Evolutionary conservation across 2,797 vertebrate species (phyloP).

Genomic region (Bryconaethiops microstoma): DNA sequence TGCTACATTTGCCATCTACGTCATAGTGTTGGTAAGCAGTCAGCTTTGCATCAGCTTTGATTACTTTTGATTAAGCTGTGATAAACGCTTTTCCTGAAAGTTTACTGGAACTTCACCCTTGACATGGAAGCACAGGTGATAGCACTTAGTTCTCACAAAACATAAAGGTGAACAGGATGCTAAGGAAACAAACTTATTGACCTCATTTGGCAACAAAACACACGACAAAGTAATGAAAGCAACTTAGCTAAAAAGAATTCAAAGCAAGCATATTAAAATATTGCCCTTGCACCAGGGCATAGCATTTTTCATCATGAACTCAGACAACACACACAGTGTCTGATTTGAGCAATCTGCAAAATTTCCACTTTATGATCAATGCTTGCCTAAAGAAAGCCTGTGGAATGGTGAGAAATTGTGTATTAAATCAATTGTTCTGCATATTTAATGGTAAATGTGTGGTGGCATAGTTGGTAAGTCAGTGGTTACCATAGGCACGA

Average conservation of each 20-base stretch:
- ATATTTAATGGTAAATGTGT: conserved; percentile 8
- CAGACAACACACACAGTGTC: neutral
- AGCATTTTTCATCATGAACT: neutral
- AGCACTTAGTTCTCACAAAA: conserved; percentile 37
- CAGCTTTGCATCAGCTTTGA: conserved; percentile 54
- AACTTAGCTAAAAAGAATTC: neutral
- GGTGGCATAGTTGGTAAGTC: neutral
- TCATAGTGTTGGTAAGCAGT: conserved; percentile 57
- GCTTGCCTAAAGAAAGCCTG: neutral
- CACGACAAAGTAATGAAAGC: conserved; percentile 20
- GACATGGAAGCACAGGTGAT: conserved; percentile 42
- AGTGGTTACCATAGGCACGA: neutral
- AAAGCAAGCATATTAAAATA: neutral
- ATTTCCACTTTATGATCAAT: neutral
- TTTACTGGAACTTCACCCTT: conserved; percentile 37
- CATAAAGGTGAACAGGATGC: conserved; percentile 34
- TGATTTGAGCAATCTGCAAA: neutral
- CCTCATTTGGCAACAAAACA: conserved; percentile 29
- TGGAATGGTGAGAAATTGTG: conserved; percentile 5
- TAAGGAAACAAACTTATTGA: conserved; percentile 23
- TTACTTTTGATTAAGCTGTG: conserved; percentile 54
- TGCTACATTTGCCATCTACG: conserved; percentile 62
- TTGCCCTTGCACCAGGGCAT: too few relatives aligned
- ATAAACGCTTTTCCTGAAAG: conserved; percentile 49
- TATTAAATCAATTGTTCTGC: conserved; percentile 6